Evolutionary conservation across 2,888 invertebrate genomes (phyloP).

Genomic region (Tenthredo mesomela): DNA sequence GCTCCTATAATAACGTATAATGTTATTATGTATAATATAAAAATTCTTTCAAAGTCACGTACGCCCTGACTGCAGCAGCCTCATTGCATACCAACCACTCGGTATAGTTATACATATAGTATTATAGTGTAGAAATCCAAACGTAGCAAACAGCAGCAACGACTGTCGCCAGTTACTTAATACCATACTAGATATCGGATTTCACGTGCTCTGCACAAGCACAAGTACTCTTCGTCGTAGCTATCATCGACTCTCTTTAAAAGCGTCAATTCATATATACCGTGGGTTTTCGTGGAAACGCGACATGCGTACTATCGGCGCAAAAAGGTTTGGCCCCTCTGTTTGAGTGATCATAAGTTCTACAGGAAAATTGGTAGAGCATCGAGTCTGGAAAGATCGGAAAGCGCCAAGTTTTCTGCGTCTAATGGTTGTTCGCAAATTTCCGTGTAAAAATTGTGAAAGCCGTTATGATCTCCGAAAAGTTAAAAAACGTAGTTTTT

Average conservation of each 20-base stretch:
- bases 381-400: no score
- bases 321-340: no score
- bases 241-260: neutral
- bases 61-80: neutral
- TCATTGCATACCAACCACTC: neutral
- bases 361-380: no score
- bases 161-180: slow-evolving; percentile 29
- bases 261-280: neutral
- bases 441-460: no score
- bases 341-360: no score
- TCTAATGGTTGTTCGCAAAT: no score
- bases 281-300: no score
- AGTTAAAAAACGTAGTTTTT: no score
- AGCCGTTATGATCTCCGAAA: no score
- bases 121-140: neutral
- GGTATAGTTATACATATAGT: neutral
- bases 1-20: neutral
- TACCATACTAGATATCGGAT: slow-evolving; percentile 25
- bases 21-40: neutral
- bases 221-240: neutral
- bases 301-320: no score
- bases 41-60: slow-evolving; percentile 22
- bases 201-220: slow-evolving; percentile 39
- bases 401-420: no score
- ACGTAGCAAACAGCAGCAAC: slow-evolving; percentile 36